These are phyloP conservation scores for Narcine bancroftii DNA, from an alignment of 2,113 vertebrate genomes.

Conservation along the genomic window DNA sequence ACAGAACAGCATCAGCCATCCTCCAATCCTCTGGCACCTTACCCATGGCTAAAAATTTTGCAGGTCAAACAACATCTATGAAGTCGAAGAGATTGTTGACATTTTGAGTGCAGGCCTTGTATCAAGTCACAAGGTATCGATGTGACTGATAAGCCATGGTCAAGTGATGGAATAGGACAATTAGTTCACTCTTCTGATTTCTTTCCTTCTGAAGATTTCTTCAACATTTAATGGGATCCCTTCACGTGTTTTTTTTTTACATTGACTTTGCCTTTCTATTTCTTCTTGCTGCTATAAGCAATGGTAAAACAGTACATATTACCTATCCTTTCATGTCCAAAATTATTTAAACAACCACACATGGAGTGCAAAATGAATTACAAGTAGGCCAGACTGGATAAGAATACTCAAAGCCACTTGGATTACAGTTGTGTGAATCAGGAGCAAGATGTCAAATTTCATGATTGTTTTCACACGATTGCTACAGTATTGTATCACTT, in stretches of 20 bases:
- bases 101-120: too few relatives aligned
- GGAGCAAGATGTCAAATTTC: not conserved
- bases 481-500: not conserved
- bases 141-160: too few relatives aligned
- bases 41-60: too few relatives aligned
- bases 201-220: too few relatives aligned
- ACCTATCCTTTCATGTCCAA: not conserved
- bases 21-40: too few relatives aligned
- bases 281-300: not conserved
- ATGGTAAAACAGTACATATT: not conserved
- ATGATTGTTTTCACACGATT: not conserved
- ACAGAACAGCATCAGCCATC: too few relatives aligned
- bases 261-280: not conserved
- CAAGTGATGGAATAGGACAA: too few relatives aligned
- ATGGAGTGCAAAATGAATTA: not conserved
- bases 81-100: too few relatives aligned
- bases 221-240: too few relatives aligned
- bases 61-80: too few relatives aligned
- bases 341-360: not conserved
- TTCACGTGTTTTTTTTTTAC: not conserved
- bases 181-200: not conserved
- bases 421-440: not conserved
- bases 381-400: not conserved
- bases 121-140: too few relatives aligned
- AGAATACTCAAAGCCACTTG: not conserved